Percentiles rank a stretch among this genome's conserved stretches.
Evolutionary conservation across 2,797 vertebrate species (phyloP).

Genomic region (Spinus pinus): DNA sequence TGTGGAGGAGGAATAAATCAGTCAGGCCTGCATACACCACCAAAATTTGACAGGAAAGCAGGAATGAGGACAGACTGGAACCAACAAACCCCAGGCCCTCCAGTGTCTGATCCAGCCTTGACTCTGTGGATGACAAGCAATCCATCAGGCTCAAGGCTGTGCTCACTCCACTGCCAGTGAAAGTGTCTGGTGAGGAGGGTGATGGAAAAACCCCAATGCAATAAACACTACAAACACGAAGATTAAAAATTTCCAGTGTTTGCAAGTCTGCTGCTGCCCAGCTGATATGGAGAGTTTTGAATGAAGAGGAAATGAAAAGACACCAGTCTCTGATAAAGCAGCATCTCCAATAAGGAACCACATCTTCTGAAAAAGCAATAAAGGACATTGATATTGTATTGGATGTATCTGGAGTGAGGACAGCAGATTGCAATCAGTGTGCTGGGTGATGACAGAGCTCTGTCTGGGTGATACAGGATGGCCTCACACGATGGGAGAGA

Average conservation of each 20-base stretch:
- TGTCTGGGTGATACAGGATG: constrained; percentile 10
- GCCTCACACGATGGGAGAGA: background rate
- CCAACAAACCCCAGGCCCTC: background rate
- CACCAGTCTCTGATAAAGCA: constrained; percentile 65
- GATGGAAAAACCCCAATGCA: constrained; percentile 42
- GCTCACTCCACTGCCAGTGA: background rate
- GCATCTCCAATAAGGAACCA: constrained; percentile 50
- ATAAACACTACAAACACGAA: constrained; percentile 61
- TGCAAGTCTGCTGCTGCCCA: constrained; percentile 43
- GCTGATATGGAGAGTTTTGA: constrained; percentile 53
- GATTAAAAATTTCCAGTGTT: constrained; percentile 60
- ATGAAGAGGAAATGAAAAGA: constrained; percentile 74
- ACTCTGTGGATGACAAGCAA: background rate
- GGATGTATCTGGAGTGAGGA: constrained; percentile 57
- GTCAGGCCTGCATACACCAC: background rate
- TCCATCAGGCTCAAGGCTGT: background rate
- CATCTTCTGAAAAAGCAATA: constrained; percentile 69
- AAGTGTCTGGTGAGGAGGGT: background rate
- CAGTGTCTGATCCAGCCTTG: background rate
- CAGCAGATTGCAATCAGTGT: constrained; percentile 63
- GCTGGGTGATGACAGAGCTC: constrained; percentile 15
- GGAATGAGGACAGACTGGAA: background rate
- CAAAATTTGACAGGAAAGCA: background rate
- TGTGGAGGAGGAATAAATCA: background rate
- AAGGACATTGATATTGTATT: constrained; percentile 61